Base-by-base conservation (phyloP, 2,113 vertebrate genomes). In the Craseonycteris thonglongyai region DNA sequence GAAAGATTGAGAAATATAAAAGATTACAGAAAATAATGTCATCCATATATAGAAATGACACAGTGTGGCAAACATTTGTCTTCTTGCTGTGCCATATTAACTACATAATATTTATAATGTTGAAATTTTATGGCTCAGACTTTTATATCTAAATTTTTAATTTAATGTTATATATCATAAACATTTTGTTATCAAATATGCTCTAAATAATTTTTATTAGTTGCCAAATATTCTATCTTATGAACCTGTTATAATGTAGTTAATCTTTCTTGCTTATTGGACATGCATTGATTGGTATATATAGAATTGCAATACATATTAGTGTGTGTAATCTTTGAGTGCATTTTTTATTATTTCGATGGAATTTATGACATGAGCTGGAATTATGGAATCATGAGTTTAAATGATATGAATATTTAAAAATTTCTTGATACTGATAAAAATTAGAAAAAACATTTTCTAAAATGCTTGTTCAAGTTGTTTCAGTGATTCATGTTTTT, bases 181-280 rank as follows among this genome's bases (percentile, higher is more conserved):
- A 10, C 38, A 40, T 19, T 76, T 42, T 82, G 14, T 88, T 88
- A 78, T 56, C 7, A 38, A 81, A 66, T 65, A 94, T 40, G 84
- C 15, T 87, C 24, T 19, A 87, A 90, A 90, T 81, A 82, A 81
- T 66, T 68, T 91, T 84, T 40, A 89, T 40, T 93, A 93, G 15
- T 86, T 66, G 47, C 47, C 33, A 45, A 80, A 40, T 89, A 86
- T 35, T 35, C n/a, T 80, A 35, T 75, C 40, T 91, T 45, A 58
- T 19, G 56, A 69, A 59, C 80, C 22, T 90, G 47, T 13, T 59
- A 56, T 56, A 76, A 76, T 26, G 24, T 84, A 71, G 68, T 81
- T 74, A 68, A 68, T 8, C 22, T 84, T 78, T 78, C 56, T 80
- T 90, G 26, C 13, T 94, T 89, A 85, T 76, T 86, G 30, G 3